Evolutionary conservation across 1,140 invertebrate species (phyloP), one percentile per base, ranked within the genome.

Genomic region (Chironomus tepperi): DNA sequence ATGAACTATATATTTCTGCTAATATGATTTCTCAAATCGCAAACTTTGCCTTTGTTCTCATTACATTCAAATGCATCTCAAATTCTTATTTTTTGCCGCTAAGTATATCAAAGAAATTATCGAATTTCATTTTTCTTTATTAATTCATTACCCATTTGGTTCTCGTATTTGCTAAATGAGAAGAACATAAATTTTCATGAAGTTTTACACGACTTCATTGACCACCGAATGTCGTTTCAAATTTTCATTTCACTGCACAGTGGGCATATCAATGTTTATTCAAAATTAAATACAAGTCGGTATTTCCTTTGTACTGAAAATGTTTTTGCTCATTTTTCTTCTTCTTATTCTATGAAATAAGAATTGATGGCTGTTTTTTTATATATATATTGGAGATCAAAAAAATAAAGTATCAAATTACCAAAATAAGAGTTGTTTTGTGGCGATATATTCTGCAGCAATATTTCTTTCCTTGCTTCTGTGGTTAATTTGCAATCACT

Each of bases 61-160:
- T 57, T 57, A n/a, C 10, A 57, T 15, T 57, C 12, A 57, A n/a
- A 57, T 57, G 47, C 47, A 57, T 57, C 47, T 57, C 47, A 57
- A n/a, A 15, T 57, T 57, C 24, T 34, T 2, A n/a, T n/a, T 12
- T n/a, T 8, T 12, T n/a, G 47, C 47, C 47, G 47, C 47, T 57
- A n/a, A n/a, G 47, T 15, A 57, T 15, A 57, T 57, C 47, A 57
- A 57, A 57, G 12, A 57, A 15, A 57, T n/a, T 57, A 57, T 57
- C 47, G 47, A 57, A 57, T 57, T 57, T 57, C 47, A 57, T 57
- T 57, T 57, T n/a, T 57, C 47, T n/a, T 57, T 57, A 57, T 57
- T 57, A 57, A 57, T 57, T 57, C 47, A 57, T 57, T 57, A 57
- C 47, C n/a, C 47, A 57, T n/a, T 57, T n/a, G 47, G 47, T n/a